Conservation (phyloP, 1,140 invertebrate species). For the Musca domestica region DNA sequence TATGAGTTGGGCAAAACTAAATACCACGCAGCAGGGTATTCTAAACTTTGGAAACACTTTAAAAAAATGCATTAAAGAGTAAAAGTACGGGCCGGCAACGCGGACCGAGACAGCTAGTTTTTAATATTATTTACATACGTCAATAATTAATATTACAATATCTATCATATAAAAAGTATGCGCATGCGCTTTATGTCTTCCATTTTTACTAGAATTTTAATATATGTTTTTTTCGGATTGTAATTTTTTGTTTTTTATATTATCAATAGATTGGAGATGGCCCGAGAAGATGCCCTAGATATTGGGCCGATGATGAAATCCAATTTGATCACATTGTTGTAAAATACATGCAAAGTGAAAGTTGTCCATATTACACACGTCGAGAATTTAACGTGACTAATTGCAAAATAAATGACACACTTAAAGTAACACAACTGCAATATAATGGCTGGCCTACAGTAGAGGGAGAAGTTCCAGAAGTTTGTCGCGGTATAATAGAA, state of each 20-base stretch:
- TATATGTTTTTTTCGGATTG: too few relatives aligned
- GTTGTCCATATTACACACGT: constrained; percentile 81
- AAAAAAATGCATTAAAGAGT: too few relatives aligned
- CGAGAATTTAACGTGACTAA: constrained; percentile 80
- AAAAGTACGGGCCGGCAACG: too few relatives aligned
- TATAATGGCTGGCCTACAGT: constrained; percentile 88
- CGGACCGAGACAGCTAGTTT: too few relatives aligned
- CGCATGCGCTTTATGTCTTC: too few relatives aligned
- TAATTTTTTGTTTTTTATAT: constrained; percentile 23
- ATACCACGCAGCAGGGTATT: too few relatives aligned
- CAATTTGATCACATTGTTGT: constrained; percentile 81
- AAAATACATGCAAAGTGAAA: constrained; percentile 82
- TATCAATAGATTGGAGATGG: constrained; percentile 65
- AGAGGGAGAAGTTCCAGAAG: constrained; percentile 81
- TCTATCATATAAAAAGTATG: too few relatives aligned
- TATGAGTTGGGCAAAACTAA: too few relatives aligned
- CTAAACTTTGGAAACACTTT: too few relatives aligned
- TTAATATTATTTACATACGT: too few relatives aligned
- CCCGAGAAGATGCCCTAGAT: constrained; percentile 77
- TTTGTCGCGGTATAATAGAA: constrained; percentile 78
- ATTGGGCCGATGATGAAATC: constrained; percentile 88
- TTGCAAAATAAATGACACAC: constrained; percentile 69
- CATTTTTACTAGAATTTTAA: too few relatives aligned
- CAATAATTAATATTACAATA: too few relatives aligned
- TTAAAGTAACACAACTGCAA: constrained; percentile 78